Percentiles rank a stretch among this genome's conserved stretches.
Evolutionary conservation across 2,888 invertebrate species (phyloP).

Genomic region (Theretra japonica): DNA sequence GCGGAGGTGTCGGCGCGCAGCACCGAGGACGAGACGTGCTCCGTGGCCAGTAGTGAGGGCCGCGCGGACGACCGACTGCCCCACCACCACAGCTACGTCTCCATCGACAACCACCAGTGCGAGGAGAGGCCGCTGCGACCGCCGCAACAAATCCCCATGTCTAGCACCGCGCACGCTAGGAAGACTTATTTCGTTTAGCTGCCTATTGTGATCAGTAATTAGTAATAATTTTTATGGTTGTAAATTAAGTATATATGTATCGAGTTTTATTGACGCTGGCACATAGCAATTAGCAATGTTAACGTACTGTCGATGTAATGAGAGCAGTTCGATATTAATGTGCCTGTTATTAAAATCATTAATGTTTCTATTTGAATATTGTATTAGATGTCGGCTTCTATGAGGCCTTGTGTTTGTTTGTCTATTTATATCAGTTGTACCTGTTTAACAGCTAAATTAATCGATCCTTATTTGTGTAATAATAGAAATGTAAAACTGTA

Average conservation of each 20-base stretch:
- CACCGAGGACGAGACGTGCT: constrained; percentile 87
- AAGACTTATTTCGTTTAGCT: constrained; percentile 82
- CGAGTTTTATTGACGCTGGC: background rate
- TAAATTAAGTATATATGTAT: background rate
- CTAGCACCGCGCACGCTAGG: constrained; percentile 76
- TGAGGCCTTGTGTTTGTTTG: background rate
- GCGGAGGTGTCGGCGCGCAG: constrained; percentile 86
- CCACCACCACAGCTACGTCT: constrained; percentile 85
- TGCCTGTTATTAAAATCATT: constrained; percentile 10
- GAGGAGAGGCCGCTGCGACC: constrained; percentile 81
- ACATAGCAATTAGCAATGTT: background rate
- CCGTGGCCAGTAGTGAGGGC: constrained; percentile 83
- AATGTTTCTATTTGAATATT: constrained; percentile 19
- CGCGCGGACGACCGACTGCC: constrained; percentile 81
- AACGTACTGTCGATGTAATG: background rate
- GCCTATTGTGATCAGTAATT: constrained; percentile 51
- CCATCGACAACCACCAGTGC: constrained; percentile 81
- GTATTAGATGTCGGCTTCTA: background rate
- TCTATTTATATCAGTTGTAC: constrained; percentile 19
- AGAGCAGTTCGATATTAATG: constrained; percentile 8
- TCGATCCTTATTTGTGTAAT: constrained; percentile 8
- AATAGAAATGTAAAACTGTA: constrained; percentile 21
- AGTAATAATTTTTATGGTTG: constrained; percentile 25
- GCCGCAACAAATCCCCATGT: constrained; percentile 79
- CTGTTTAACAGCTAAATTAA: background rate